Evolutionary conservation across 2,888 invertebrate genomes (phyloP), one percentile per base, ranked within the genome.

Genomic region (Xiphydria camelus): DNA sequence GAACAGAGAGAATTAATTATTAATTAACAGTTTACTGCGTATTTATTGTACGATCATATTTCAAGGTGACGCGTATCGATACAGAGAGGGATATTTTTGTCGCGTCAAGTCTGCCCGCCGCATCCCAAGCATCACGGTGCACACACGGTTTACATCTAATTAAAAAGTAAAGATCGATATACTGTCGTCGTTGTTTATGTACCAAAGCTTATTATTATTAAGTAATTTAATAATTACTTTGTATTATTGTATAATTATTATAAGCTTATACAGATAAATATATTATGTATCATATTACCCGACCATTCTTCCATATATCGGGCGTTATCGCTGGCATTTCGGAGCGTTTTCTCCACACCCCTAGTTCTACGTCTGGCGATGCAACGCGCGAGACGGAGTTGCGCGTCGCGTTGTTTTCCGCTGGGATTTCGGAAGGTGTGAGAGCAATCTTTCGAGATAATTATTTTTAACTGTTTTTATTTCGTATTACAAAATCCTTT

Each of bases 121-220:
- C 26, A 18, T 20, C 32, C 32, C 15, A 47, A 20, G 32, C 34
- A 20, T 21, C 23, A 36, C 23, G 31, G 33, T 40, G 17, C 23
- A n/a, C 34, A 19, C 34, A 19, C 34, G 34, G 34, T 34, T 34
- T 34, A 34, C 34, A 17, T 6, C 15, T 34, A 34, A 15, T 34
- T 34, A 34, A 34, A n/a, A n/a, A n/a, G 19, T 34, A 34, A 34
- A 14, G 34, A 34, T 34, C 34, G 34, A 34, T 65, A 62, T 62
- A 59, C 54, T 57, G 52, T 68, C 62, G 66, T 67, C 66, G 70
- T 73, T 70, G 66, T 71, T 73, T 71, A 70, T 68, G 68, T 73
- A 75, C 75, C 74, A 75, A 75, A 74, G 75, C 73, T 73, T 72
- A 70, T 66, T 67, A 66, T 63, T 60, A 68, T 70, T 70, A 70